Conservation (phyloP, 92 coral and sea anemone genomes). For the Micromussa lordhowensis region DNA sequence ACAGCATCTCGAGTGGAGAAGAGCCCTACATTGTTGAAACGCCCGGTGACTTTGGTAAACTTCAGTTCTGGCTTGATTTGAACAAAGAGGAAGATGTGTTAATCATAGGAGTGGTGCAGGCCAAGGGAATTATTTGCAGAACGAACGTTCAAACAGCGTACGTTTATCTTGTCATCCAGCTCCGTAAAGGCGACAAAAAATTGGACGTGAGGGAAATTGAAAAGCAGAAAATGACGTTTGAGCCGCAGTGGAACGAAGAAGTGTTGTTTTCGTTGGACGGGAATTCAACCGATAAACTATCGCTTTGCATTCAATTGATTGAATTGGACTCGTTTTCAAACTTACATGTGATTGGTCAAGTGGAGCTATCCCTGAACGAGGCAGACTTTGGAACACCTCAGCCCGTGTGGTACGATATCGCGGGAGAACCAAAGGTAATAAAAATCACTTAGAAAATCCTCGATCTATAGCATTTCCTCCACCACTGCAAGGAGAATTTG, state of each 20-base stretch:
- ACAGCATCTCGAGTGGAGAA: conserved; percentile 67
- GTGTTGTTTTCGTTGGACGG: conserved; percentile 86
- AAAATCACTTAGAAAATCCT: neutral
- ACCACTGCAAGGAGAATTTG: too few species aligned
- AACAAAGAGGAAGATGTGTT: conserved; percentile 80
- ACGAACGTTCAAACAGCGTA: conserved; percentile 71
- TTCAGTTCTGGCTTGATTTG: conserved; percentile 83
- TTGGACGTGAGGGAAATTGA: conserved; percentile 82
- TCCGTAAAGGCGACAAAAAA: conserved; percentile 67
- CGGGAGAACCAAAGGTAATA: conserved; percentile 72
- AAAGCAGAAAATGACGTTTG: conserved; percentile 83
- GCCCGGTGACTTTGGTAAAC: conserved; percentile 86
- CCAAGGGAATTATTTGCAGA: conserved; percentile 82
- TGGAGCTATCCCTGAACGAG: conserved; percentile 72
- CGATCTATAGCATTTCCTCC: neutral
- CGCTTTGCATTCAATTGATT: conserved; percentile 64
- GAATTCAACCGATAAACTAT: conserved; percentile 56
- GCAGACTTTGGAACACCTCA: conserved; percentile 58
- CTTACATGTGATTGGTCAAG: conserved; percentile 84
- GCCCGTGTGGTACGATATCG: conserved; percentile 90
- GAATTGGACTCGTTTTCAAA: conserved; percentile 97
- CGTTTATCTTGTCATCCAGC: conserved; percentile 75
- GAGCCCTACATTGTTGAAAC: conserved; percentile 92
- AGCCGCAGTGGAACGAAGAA: conserved; percentile 94
- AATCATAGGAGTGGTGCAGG: conserved; percentile 83